Conservation (phyloP, 2,113 vertebrate species). For the Cyphomyrus plagiostoma region DNA sequence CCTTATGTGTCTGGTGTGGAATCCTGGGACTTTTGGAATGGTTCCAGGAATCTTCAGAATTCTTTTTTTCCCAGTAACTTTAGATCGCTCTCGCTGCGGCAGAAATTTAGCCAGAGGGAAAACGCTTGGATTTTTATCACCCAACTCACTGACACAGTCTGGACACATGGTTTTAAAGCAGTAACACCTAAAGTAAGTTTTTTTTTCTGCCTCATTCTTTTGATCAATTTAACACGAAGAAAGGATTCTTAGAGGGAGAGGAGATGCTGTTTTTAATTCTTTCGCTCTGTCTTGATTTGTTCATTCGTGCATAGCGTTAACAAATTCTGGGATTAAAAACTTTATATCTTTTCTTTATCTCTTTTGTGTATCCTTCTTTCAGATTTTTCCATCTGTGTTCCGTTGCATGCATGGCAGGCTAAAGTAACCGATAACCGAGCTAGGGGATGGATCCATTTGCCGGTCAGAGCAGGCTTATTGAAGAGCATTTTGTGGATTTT, state of each 20-base stretch:
- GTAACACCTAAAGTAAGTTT: slow-evolving; percentile 17
- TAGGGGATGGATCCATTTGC: background rate
- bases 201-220: background rate
- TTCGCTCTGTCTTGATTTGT: background rate
- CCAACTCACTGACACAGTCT: slow-evolving; percentile 16
- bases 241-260: background rate
- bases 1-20: slow-evolving; percentile 83
- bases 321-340: background rate
- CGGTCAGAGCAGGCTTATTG: background rate
- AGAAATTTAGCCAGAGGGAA: slow-evolving; percentile 44
- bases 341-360: too few species aligned
- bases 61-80: slow-evolving; percentile 61
- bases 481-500: background rate
- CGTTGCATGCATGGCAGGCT: slow-evolving; percentile 29
- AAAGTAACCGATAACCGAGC: slow-evolving; percentile 24
- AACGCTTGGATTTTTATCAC: slow-evolving; percentile 38
- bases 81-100: slow-evolving; percentile 67
- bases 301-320: background rate
- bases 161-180: slow-evolving; percentile 40
- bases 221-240: background rate
- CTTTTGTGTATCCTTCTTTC: background rate
- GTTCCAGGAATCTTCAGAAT: slow-evolving; percentile 74
- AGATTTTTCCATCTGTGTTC: slow-evolving; percentile 16
- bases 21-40: slow-evolving; percentile 78
- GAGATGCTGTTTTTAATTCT: background rate